These are phyloP conservation scores for Nansenia antarctica DNA, from an alignment of 2,113 vertebrate genomes.

Conservation along the genomic window DNA sequence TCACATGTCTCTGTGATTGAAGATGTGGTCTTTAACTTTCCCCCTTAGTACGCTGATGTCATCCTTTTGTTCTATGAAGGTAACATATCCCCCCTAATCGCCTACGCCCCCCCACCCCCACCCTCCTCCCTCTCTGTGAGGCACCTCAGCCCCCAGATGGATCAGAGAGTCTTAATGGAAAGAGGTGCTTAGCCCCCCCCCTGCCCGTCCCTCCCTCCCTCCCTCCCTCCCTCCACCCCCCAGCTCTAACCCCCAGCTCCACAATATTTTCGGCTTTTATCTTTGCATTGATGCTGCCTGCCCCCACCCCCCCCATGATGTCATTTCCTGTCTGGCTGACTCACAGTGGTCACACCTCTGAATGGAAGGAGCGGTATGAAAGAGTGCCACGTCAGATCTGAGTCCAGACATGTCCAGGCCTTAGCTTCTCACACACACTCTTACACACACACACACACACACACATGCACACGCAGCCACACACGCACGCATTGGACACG, in stretches of 20 bases:
- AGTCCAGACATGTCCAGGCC: background rate
- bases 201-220: background rate
- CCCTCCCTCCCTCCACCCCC: background rate
- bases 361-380: background rate
- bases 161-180: background rate
- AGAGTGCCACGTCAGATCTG: background rate
- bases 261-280: constrained; percentile 26
- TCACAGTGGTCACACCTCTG: background rate
- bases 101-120: background rate
- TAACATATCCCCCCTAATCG: background rate
- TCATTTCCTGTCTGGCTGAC: constrained; percentile 47
- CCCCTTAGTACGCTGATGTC: background rate
- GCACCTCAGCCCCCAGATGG: background rate
- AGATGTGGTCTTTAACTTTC: constrained; percentile 1
- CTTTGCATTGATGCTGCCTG: constrained; percentile 6
- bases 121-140: constrained; percentile 4
- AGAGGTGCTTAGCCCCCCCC: background rate
- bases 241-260: background rate
- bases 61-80: constrained; percentile 10
- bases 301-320: constrained; percentile 16
- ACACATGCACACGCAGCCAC: too few species aligned
- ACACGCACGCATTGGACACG: too few species aligned
- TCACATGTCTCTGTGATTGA: constrained; percentile 12
- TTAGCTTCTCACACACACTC: constrained; percentile 7
- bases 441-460: background rate